Conservation (phyloP, 2,888 invertebrate species). For the Aspidiotus destructor region DNA sequence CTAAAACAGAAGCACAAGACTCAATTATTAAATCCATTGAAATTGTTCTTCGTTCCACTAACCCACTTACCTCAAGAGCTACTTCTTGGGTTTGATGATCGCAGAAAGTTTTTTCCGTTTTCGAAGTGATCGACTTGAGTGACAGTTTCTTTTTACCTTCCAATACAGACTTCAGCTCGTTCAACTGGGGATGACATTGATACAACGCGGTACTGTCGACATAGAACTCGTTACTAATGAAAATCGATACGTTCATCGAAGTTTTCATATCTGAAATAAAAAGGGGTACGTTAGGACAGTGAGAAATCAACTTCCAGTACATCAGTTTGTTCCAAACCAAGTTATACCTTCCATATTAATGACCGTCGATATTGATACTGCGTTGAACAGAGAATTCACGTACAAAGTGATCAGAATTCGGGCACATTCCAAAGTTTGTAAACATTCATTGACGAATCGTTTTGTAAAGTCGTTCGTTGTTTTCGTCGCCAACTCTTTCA, state of each 20-base stretch:
- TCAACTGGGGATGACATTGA: slow-evolving; percentile 26
- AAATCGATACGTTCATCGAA: not conserved
- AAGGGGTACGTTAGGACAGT: too few species aligned
- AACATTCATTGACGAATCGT: slow-evolving; percentile 18
- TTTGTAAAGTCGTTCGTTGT: slow-evolving; percentile 10
- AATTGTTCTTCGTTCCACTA: not conserved
- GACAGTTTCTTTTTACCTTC: slow-evolving; percentile 14
- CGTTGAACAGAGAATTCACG: slow-evolving; percentile 25
- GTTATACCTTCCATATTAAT: slow-evolving; percentile 10
- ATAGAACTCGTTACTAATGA: slow-evolving; percentile 23
- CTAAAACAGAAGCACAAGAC: not conserved
- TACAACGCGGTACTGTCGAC: slow-evolving; percentile 18
- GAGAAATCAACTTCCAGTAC: too few species aligned
- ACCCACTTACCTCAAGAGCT: slow-evolving; percentile 13
- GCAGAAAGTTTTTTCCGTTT: slow-evolving; percentile 24
- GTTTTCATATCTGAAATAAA: slow-evolving; percentile 13
- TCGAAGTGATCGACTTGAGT: slow-evolving; percentile 21
- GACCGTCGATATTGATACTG: slow-evolving; percentile 16
- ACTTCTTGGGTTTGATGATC: slow-evolving; percentile 14
- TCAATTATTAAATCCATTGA: not conserved
- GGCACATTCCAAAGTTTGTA: slow-evolving; percentile 19
- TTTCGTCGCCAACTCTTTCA: not conserved
- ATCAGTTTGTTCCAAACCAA: too few species aligned
- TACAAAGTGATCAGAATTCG: slow-evolving; percentile 27
- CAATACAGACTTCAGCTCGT: slow-evolving; percentile 23